Evolutionary conservation across 1,140 invertebrate genomes (phyloP).

Genomic region (Hormaphis cornu): DNA sequence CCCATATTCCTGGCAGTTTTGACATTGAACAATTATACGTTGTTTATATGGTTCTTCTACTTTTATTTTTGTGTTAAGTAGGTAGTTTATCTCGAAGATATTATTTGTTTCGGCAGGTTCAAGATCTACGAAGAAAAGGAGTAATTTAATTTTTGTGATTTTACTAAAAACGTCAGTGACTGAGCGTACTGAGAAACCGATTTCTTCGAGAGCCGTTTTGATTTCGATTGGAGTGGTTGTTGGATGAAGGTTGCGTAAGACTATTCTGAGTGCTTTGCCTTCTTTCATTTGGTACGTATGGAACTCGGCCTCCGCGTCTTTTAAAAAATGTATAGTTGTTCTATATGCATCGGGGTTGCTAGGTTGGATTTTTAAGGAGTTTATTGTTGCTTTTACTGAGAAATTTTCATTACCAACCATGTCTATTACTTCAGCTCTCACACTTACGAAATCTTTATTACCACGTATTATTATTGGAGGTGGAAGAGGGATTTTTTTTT

Average conservation of each 20-base stretch:
- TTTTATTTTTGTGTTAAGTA: conserved; percentile 24
- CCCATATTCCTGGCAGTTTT: conserved; percentile 41
- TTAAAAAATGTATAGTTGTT: background rate
- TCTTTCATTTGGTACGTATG: conserved; percentile 41
- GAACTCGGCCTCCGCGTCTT: background rate
- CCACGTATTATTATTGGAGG: no score
- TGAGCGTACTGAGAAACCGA: background rate
- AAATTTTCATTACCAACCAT: background rate
- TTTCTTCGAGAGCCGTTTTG: background rate
- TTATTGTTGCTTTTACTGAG: background rate
- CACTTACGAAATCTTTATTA: no score
- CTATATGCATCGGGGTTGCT: background rate
- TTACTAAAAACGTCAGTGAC: background rate
- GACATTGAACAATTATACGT: conserved; percentile 8
- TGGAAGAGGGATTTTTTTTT: no score
- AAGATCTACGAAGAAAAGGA: conserved; percentile 41
- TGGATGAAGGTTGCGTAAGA: conserved; percentile 39
- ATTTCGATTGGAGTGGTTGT: conserved; percentile 31
- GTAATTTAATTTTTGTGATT: conserved; percentile 38
- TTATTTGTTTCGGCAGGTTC: conserved; percentile 40
- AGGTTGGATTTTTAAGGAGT: background rate
- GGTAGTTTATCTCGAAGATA: conserved; percentile 37
- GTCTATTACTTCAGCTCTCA: background rate
- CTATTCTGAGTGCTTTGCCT: conserved; percentile 39
- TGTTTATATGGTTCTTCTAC: conserved; percentile 39